Percentiles rank a stretch among this genome's conserved stretches.
These are phyloP conservation scores for Odocoileus hemionus DNA, from an alignment of 2,113 vertebrate genomes.

Conservation along the genomic window DNA sequence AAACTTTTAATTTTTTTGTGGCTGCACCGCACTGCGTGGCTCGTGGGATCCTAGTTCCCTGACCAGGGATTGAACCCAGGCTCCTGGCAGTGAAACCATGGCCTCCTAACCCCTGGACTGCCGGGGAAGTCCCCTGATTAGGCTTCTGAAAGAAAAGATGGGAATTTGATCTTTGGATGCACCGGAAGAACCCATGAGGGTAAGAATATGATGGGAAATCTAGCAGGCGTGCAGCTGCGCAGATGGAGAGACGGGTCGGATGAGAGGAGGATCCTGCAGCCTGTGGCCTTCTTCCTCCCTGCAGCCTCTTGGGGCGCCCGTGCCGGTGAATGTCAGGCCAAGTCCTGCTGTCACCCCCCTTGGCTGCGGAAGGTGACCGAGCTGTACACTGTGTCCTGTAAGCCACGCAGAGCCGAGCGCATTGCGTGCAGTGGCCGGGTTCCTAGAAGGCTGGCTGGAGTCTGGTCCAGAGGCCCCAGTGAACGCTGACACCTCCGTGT, in stretches of 20 bases:
- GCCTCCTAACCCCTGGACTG: not conserved
- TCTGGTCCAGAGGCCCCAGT: not conserved
- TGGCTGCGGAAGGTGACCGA: not conserved
- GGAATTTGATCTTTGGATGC: not conserved
- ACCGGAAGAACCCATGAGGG: not conserved
- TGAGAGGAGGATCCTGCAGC: not conserved
- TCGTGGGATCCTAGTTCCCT: not conserved
- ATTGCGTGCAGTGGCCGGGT: not conserved
- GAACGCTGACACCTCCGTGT: not conserved
- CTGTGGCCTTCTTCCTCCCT: not conserved
- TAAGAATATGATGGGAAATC: not conserved
- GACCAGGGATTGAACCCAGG: not conserved
- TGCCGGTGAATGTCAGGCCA: not conserved
- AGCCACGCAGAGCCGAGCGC: accelerated
- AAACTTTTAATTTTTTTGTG: not conserved
- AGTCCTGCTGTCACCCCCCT: not conserved
- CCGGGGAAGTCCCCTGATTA: not conserved
- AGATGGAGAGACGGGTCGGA: not conserved
- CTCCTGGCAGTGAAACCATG: not conserved
- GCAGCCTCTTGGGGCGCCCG: not conserved
- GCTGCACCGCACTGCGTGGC: not conserved
- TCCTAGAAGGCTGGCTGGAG: not conserved
- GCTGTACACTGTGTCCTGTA: not conserved
- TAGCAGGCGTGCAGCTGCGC: not conserved
- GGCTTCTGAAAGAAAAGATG: not conserved